Conservation (phyloP, 2,113 vertebrate species). For the Perca flavescens region DNA sequence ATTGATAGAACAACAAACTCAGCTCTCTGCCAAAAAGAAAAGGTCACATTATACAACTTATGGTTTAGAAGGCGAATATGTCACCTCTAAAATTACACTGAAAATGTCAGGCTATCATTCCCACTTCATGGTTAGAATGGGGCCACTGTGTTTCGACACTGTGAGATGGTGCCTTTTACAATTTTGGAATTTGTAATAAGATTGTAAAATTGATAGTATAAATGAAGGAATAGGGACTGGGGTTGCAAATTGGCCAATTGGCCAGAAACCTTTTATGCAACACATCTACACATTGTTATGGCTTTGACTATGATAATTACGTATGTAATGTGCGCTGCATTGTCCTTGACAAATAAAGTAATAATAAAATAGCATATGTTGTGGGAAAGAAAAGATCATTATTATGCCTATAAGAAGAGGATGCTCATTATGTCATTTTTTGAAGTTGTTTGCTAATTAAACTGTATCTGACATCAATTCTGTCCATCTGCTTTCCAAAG, state of each 20-base stretch:
- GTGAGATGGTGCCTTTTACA: too few species aligned
- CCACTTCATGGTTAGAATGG: background rate
- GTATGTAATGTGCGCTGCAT: too few species aligned
- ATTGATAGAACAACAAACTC: constrained; percentile 59
- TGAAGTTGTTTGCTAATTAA: background rate
- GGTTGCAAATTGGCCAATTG: too few species aligned
- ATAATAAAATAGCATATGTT: too few species aligned
- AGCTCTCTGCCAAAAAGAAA: constrained; percentile 44
- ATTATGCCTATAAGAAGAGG: background rate
- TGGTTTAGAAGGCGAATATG: constrained; percentile 26
- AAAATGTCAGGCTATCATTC: constrained; percentile 43
- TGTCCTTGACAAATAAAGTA: too few species aligned
- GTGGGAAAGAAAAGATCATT: background rate
- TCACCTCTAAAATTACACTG: constrained; percentile 27
- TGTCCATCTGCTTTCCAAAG: background rate
- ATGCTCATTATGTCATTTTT: background rate
- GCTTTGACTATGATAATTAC: too few species aligned
- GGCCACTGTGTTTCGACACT: background rate
- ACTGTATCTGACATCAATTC: background rate
- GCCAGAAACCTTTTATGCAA: too few species aligned
- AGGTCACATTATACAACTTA: constrained; percentile 62
- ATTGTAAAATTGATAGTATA: background rate
- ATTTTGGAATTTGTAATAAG: background rate
- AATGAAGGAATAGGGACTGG: background rate
- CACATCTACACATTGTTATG: too few species aligned